Base-by-base conservation (phyloP, 2,797 vertebrate genomes). In the Erpetoichthys calabaricus region DNA sequence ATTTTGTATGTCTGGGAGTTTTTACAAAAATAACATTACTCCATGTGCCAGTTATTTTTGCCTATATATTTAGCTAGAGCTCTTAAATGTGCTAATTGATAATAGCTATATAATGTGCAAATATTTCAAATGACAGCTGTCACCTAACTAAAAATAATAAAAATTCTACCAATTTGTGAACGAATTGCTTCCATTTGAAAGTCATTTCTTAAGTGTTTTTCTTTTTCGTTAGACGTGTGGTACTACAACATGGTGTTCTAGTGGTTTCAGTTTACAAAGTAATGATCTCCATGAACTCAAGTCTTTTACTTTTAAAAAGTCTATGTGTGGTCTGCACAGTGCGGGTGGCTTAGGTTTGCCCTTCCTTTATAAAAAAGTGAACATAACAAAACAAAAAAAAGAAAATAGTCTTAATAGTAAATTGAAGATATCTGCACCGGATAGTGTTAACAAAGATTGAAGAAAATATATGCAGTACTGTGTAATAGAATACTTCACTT, bases 301-400 rank as follows among this genome's bases (percentile, higher is more conserved):
- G 55, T 45, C 7, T 7, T 52, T 62, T 45, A 47, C 57, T 61
- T 60, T 62, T 60, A 9, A 59, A 25, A 62, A 70, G 52, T 60
- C 51, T 60, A 66, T 59, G 67, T 68, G 64, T 61, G 63, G 65
- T 63, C 65, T 52, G 51, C 44, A 55, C 53, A 42, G 55, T 55
- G 55, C 51, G 45, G 46, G 44, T 53, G 56, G 56, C 50, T 47
- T 45, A 8, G 42, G 3, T 4, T 8, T 47, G 4, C 45, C 57
- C 51, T 53, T 52, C 9, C 8, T 51, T 51, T 6, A 25, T 25
- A 25, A 25, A 25, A 25, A 25, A 25, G 25, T 25, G 25, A 25
- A 25, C 42, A 59, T 25, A 9, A 44, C 58, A 46, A 45, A 43
- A 42, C 46, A 46, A 25, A 49, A 50, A 51, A 47, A 58, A 58